Evolutionary conservation across 2,888 invertebrate genomes (phyloP).

Genomic region (Mantis religiosa): DNA sequence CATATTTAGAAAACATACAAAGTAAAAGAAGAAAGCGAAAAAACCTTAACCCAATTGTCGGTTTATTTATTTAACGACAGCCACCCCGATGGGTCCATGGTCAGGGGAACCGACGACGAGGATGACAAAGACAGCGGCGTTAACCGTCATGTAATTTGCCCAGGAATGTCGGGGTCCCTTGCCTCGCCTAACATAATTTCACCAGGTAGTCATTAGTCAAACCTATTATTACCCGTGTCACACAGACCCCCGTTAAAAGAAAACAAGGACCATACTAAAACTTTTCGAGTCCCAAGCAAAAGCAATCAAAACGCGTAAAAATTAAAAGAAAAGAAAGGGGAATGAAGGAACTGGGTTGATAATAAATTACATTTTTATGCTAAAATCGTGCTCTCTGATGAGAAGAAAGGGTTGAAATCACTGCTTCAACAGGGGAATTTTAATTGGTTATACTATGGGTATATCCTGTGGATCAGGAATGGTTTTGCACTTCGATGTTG

Average conservation of each 20-base stretch:
- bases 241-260: neutral
- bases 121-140: neutral
- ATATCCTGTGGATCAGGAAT: neutral
- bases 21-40: too few species aligned
- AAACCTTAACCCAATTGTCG: too few species aligned
- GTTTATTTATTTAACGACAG: too few species aligned
- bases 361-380: neutral
- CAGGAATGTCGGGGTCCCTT: constrained; percentile 21
- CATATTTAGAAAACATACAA: too few species aligned
- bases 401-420: neutral
- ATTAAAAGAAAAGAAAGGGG: neutral
- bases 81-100: neutral
- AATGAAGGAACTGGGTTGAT: neutral
- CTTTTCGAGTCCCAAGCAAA: neutral
- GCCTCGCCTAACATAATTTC: constrained; percentile 16
- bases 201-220: constrained; percentile 28
- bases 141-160: constrained; percentile 21
- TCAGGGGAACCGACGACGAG: neutral
- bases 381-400: neutral
- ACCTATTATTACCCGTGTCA: constrained; percentile 29
- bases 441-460: neutral
- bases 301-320: neutral
- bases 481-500: too few species aligned
- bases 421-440: neutral
- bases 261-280: neutral